A percentile compares a stretch with the other conserved stretches of the same genome.
phyloP scores from a whole-genome alignment of 2,113 vertebrate species.

The Felis chaus region DNA sequence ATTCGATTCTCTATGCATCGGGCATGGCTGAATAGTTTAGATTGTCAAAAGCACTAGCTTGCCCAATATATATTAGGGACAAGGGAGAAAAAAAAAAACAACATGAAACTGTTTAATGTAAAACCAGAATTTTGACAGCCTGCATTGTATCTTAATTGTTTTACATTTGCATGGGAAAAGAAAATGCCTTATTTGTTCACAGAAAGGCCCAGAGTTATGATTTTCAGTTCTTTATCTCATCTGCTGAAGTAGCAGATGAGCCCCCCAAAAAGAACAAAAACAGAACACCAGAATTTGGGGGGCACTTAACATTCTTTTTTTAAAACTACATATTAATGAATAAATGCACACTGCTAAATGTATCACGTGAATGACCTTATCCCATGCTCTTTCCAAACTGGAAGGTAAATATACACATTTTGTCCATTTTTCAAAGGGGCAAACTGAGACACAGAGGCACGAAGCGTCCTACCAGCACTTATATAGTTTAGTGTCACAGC shows the following conservation, averaged over 20 bases:
- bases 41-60: not conserved
- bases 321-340: not conserved
- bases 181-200: slow-evolving; percentile 28
- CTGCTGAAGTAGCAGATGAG: not conserved
- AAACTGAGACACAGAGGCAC: not conserved
- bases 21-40: not conserved
- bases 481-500: not conserved
- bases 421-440: not conserved
- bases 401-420: not conserved
- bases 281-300: not conserved
- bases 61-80: not conserved
- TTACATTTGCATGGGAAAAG: not conserved
- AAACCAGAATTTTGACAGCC: not conserved
- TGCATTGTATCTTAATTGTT: not conserved
- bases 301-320: not conserved
- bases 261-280: not conserved
- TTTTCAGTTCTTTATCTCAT: not conserved
- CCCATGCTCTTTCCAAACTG: not conserved
- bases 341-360: not conserved
- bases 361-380: not conserved
- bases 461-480: not conserved
- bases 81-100: not conserved
- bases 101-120: not conserved
- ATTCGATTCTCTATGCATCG: not conserved
- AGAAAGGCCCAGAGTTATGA: not conserved